Percentiles rank a stretch among this genome's conserved stretches.
Conservation (phyloP, 2,797 vertebrate genomes). For the Sebastes itinus region DNA sequence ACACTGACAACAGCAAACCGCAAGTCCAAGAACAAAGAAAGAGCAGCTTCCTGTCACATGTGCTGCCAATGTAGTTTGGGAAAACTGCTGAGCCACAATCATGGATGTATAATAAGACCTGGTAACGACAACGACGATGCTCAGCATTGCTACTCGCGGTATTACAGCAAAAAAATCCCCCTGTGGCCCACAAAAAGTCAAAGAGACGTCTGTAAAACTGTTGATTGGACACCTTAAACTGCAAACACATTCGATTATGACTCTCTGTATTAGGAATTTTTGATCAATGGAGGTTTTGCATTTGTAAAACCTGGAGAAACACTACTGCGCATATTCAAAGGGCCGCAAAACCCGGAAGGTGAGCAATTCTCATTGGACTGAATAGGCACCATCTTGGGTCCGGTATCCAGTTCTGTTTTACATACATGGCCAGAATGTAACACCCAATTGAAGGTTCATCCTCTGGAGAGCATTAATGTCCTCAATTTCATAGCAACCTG, state of each 20-base stretch:
- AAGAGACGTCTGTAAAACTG: no score
- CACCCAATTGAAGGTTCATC: not conserved
- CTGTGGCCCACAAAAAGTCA: rapidly evolving
- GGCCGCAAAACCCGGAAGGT: no score
- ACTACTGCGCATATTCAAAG: not conserved
- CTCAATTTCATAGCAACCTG: not conserved
- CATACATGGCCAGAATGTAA: not conserved
- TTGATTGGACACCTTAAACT: no score
- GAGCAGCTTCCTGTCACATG: not conserved
- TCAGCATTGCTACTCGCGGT: no score
- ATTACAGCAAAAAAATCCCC: no score
- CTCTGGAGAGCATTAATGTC: not conserved
- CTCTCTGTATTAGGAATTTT: no score
- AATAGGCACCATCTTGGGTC: not conserved
- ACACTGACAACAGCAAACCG: not conserved
- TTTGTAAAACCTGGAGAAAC: not conserved
- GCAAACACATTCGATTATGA: no score
- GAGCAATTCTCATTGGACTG: not conserved
- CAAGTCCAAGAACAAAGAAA: not conserved
- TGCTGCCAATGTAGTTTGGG: not conserved
- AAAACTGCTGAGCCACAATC: not conserved
- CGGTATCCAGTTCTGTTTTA: not conserved
- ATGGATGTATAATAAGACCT: no score
- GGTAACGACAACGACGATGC: no score
- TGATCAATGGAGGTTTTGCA: not conserved